Evolutionary conservation across 2,113 vertebrate genomes (phyloP).

Genomic region (Dermatemys mawii): DNA sequence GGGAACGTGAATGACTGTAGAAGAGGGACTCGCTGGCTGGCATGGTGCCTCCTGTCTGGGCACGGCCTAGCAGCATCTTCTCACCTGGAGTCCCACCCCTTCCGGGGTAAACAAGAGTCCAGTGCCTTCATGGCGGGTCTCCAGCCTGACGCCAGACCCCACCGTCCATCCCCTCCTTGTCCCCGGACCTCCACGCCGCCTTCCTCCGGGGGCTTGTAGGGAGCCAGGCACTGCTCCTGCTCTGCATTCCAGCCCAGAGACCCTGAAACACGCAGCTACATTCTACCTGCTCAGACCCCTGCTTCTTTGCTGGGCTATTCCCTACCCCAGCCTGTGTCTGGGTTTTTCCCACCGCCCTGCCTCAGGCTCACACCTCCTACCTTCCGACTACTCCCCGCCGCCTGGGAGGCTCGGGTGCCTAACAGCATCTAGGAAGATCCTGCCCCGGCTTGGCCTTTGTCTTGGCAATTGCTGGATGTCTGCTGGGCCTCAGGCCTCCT

Average conservation of each 20-base stretch:
- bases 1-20: neutral
- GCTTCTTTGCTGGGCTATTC: neutral
- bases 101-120: no score
- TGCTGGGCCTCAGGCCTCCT: no score
- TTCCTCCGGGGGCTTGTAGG: neutral
- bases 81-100: neutral
- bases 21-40: neutral
- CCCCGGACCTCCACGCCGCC: neutral
- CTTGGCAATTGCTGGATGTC: no score
- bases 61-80: neutral
- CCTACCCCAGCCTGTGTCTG: no score
- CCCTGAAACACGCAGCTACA: neutral
- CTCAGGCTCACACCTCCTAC: no score
- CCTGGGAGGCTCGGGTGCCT: no score
- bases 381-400: no score
- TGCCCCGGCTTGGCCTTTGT: no score
- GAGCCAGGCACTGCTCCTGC: neutral
- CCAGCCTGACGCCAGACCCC: neutral
- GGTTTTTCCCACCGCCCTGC: no score
- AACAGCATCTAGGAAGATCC: no score
- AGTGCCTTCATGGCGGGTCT: no score
- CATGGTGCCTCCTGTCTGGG: neutral
- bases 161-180: neutral
- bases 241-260: no score
- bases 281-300: neutral